Evolutionary conservation across 2,797 vertebrate species (phyloP), one percentile per base, ranked within the genome.

Genomic region (Sebastes melanostomus): DNA sequence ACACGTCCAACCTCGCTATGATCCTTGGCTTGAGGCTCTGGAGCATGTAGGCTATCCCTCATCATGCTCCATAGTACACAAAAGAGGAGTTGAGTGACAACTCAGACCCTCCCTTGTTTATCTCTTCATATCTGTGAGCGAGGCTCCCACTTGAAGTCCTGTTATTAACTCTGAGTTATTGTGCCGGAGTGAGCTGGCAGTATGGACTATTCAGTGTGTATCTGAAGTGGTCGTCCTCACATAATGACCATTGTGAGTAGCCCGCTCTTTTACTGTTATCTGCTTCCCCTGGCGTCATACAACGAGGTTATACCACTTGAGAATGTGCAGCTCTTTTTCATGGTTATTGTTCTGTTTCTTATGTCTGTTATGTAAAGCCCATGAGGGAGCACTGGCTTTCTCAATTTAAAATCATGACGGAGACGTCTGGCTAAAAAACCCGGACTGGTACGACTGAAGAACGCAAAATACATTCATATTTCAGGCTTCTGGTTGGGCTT

Each of bases 231-330:
- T 71, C 88, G 82, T 83, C 59, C 54, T 58, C 66, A 68, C 66
- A 88, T 72, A 77, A 85, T 84, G 60, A 56, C 65, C 67, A 77
- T 72, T 88, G 74, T 81, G 77, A 54, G 24, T 27, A 24, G 42
- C 56, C 32, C 5, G 14, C 50, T 38, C 29, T 42, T 54, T 56
- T 20, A 6, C 27, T 69, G 50, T 71, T 72, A 61, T 77, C 50
- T 56, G 18, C 58, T 85, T 84, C 83, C 85, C 20, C 27, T 60
- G 55, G 32, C 42, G 67, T 67, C 50, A 52, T 18, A 22, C 58
- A 74, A 25, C 8, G 27, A 77, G 46, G 36, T 34, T 63, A 24
- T 2, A 50, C 60, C 56, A 27, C 65, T 73, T 62, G 25, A 34
- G 18, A 63, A 9, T 11, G 6, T 12, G 65, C 60, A 30, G 54